Percentiles rank a stretch among this genome's conserved stretches.
Conservation (phyloP, 2,888 invertebrate species). For the Chymomyza procnemis region DNA sequence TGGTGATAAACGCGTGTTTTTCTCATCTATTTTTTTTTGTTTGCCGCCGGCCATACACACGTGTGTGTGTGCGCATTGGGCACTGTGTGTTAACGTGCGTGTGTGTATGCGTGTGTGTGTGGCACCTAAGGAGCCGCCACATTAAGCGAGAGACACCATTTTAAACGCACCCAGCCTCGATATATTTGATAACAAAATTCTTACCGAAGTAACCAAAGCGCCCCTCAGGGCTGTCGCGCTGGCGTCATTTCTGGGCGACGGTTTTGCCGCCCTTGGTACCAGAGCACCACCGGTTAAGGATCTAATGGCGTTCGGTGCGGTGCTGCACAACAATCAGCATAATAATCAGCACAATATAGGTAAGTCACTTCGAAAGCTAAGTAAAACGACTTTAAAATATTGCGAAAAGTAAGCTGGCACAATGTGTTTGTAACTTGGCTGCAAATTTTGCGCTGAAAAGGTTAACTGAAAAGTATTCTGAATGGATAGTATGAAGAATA, state of each 20-base stretch:
- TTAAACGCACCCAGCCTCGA: slow-evolving; percentile 48
- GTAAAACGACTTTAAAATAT: too few relatives aligned
- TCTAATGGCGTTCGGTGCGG: slow-evolving; percentile 79
- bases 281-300: slow-evolving; percentile 79
- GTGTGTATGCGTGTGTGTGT: background rate
- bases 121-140: slow-evolving; percentile 4
- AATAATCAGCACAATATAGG: slow-evolving; percentile 79
- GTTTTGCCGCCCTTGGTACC: slow-evolving; percentile 79
- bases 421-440: too few relatives aligned
- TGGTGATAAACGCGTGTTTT: background rate
- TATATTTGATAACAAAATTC: slow-evolving; percentile 77
- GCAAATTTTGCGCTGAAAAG: too few relatives aligned
- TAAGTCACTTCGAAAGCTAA: slow-evolving; percentile 59
- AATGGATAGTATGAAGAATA: too few relatives aligned
- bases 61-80: background rate
- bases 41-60: background rate
- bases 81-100: background rate
- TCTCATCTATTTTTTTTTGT: too few relatives aligned
- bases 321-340: slow-evolving; percentile 79
- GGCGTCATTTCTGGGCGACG: slow-evolving; percentile 80
- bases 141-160: slow-evolving; percentile 11
- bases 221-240: slow-evolving; percentile 80
- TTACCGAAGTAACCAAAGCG: slow-evolving; percentile 79
- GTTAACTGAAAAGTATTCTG: too few relatives aligned
- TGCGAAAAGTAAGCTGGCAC: too few relatives aligned